A percentile compares a stretch with the other conserved stretches of the same genome.
These are phyloP conservation scores for Drosophila parthenogenetica DNA, from an alignment of 2,888 invertebrate species.

Conservation along the genomic window DNA sequence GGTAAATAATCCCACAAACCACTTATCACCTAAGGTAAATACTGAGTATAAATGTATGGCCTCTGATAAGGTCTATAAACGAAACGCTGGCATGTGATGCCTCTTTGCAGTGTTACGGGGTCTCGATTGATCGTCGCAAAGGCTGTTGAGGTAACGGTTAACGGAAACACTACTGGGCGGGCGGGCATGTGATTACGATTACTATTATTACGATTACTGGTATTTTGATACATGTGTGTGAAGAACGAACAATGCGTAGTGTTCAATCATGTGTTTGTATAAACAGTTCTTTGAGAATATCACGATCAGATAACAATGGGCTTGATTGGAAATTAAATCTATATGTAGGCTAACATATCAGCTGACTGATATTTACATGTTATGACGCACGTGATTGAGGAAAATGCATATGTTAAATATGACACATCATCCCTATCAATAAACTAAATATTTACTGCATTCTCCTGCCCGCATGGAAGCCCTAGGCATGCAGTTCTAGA, in stretches of 20 bases:
- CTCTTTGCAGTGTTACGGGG: slow-evolving; percentile 15
- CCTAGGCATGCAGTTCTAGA: slow-evolving; percentile 28
- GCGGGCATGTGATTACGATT: slow-evolving; percentile 74
- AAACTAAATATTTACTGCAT: slow-evolving; percentile 6
- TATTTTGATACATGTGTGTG: slow-evolving; percentile 7
- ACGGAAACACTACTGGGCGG: not conserved
- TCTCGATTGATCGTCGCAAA: slow-evolving; percentile 52
- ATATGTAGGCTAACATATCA: slow-evolving; percentile 22
- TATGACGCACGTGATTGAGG: slow-evolving; percentile 18
- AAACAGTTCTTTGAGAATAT: slow-evolving; percentile 14
- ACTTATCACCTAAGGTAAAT: slow-evolving; percentile 59
- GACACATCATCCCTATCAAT: slow-evolving; percentile 13
- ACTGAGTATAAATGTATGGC: slow-evolving; percentile 39
- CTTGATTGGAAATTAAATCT: slow-evolving; percentile 7
- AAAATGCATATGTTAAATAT: slow-evolving; percentile 10
- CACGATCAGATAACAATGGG: slow-evolving; percentile 29
- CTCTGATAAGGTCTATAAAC: slow-evolving; percentile 50
- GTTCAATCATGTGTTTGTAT: slow-evolving; percentile 51
- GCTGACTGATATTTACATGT: slow-evolving; percentile 31
- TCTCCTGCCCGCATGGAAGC: slow-evolving; percentile 31
- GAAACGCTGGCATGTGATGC: slow-evolving; percentile 65
- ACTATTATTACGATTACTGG: slow-evolving; percentile 29
- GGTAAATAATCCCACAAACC: slow-evolving; percentile 66
- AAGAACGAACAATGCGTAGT: slow-evolving; percentile 15
- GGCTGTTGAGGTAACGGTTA: slow-evolving; percentile 26